A percentile compares a stretch with the other conserved stretches of the same genome.
Evolutionary conservation across 64 coral and sea anemone species (phyloP).

Genomic region (Platygyra sinensis): DNA sequence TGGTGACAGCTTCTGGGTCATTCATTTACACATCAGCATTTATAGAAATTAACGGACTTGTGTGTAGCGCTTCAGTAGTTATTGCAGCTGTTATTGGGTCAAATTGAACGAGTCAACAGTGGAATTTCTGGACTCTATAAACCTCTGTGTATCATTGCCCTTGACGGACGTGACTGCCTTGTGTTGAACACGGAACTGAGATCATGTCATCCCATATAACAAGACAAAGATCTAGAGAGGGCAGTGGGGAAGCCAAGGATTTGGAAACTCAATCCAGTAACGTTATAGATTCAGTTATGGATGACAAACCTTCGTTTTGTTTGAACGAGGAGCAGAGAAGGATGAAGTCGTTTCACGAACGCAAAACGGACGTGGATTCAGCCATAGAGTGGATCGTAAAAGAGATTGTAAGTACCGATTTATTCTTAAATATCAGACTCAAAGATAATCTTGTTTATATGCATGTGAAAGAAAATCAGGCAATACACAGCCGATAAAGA

Average conservation of each 20-base stretch:
- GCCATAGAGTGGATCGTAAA: conserved; percentile 33
- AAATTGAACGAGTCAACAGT: neutral
- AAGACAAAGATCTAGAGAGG: neutral
- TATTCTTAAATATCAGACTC: no score
- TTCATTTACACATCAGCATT: neutral
- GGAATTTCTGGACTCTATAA: neutral
- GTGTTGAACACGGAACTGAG: no score
- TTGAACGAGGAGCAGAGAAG: conserved; percentile 30
- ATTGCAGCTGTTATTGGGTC: neutral
- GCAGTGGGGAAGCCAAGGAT: neutral
- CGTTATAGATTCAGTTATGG: neutral
- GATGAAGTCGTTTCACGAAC: conserved; percentile 31
- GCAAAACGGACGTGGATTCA: neutral
- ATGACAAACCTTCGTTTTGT: conserved; percentile 24
- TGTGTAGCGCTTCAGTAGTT: neutral
- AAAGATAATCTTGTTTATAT: neutral
- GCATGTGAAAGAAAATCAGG: neutral
- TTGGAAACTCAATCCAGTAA: neutral
- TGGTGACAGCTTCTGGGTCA: neutral
- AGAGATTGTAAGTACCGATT: conserved; percentile 16
- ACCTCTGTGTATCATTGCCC: neutral
- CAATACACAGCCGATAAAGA: neutral
- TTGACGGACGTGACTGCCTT: neutral
- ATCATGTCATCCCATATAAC: conserved; percentile 10
- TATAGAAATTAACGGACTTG: neutral